Evolutionary conservation across 1,140 invertebrate species (phyloP).

Genomic region (Globodera rostochiensis): DNA sequence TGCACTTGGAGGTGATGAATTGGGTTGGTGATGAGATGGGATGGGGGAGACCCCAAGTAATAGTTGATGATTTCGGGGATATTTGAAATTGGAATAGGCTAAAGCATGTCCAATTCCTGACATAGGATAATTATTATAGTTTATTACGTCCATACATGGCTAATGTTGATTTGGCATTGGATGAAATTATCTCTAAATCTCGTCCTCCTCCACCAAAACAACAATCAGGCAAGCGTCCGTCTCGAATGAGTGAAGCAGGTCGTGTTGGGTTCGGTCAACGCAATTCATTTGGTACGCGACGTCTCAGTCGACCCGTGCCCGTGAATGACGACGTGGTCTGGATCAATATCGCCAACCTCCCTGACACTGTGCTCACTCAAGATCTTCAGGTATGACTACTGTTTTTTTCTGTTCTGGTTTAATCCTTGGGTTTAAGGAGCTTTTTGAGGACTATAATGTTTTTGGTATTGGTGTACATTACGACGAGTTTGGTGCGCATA

Average conservation of each 20-base stretch:
- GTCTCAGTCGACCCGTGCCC: not conserved
- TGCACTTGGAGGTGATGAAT: too few relatives aligned
- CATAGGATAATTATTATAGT: not conserved
- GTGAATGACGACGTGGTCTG: constrained; percentile 19
- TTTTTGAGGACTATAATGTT: constrained; percentile 40
- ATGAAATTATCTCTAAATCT: constrained; percentile 16
- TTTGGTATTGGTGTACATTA: constrained; percentile 43
- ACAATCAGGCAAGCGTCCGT: not conserved
- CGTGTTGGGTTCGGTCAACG: not conserved
- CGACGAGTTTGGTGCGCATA: constrained; percentile 32
- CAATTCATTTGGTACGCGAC: not conserved
- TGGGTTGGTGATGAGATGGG: too few relatives aligned
- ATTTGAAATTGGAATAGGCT: too few relatives aligned
- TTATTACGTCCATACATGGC: not conserved
- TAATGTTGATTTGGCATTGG: constrained; percentile 19
- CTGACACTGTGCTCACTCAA: constrained; percentile 23
- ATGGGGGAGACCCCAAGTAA: too few relatives aligned
- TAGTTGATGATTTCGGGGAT: too few relatives aligned
- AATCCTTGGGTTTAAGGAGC: constrained; percentile 29
- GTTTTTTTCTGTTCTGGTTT: too few relatives aligned
- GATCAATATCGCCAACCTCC: constrained; percentile 29
- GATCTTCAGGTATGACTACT: constrained; percentile 14
- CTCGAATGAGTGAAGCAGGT: not conserved
- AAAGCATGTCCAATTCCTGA: too few relatives aligned
- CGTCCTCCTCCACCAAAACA: not conserved